These are phyloP conservation scores for Calameuta idolon DNA, from an alignment of 2,888 invertebrate genomes.

Conservation along the genomic window DNA sequence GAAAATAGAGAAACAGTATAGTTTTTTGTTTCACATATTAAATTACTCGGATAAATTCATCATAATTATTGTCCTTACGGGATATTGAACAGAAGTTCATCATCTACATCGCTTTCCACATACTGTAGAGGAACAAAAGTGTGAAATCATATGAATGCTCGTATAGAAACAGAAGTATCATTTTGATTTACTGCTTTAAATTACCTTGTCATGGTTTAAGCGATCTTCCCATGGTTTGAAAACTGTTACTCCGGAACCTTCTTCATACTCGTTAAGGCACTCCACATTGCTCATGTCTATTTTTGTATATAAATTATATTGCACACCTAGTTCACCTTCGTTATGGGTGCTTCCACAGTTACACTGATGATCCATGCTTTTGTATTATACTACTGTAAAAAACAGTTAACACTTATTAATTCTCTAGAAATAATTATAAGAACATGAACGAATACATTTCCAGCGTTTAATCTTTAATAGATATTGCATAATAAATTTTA, in stretches of 20 bases:
- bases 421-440: neutral
- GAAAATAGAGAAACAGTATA: conserved; percentile 23
- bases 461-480: neutral
- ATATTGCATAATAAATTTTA: neutral
- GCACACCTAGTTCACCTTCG: conserved; percentile 75
- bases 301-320: conserved; percentile 89
- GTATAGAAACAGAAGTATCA: conserved; percentile 1
- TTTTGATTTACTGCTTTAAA: neutral
- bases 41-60: neutral
- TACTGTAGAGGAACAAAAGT: conserved; percentile 72
- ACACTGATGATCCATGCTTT: conserved; percentile 50
- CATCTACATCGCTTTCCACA: conserved; percentile 97
- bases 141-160: neutral
- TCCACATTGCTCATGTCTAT: conserved; percentile 89
- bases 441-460: neutral
- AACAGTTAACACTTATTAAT: neutral
- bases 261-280: conserved; percentile 89
- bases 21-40: neutral
- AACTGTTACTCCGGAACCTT: conserved; percentile 88
- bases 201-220: conserved; percentile 80
- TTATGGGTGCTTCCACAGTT: conserved; percentile 50
- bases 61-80: conserved; percentile 70
- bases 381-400: neutral
- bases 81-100: conserved; percentile 95
- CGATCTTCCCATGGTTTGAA: conserved; percentile 94